These are phyloP conservation scores for Danaus melanippus DNA, from an alignment of 1,140 invertebrate species.

Conservation along the genomic window DNA sequence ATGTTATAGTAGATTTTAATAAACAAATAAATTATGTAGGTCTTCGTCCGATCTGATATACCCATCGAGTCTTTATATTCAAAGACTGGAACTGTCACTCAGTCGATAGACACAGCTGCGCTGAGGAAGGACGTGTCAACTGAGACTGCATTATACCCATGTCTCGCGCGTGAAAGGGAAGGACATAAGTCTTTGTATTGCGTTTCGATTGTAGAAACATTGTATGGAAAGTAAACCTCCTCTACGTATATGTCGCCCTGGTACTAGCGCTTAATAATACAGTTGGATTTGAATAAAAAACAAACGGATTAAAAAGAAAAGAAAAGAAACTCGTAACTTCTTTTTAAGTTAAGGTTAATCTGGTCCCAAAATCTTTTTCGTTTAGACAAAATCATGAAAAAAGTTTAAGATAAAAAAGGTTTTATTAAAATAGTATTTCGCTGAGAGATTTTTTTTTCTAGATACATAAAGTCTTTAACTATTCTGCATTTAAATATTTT, in stretches of 20 bases:
- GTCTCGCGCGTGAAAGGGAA: slow-evolving; percentile 46
- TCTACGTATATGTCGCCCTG: slow-evolving; percentile 32
- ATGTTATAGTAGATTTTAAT: no score
- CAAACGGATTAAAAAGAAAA: slow-evolving; percentile 1
- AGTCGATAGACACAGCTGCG: slow-evolving; percentile 44
- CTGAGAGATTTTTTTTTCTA: no score
- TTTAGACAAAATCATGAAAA: no score
- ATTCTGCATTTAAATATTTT: no score
- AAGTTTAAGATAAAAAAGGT: no score
- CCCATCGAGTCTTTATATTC: slow-evolving; percentile 7
- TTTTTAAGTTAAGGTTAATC: no score
- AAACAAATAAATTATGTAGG: no score
- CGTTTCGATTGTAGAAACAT: slow-evolving; percentile 51
- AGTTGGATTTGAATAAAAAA: no score
- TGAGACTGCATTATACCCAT: slow-evolving; percentile 50
- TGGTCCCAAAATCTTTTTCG: no score
- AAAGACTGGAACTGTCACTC: slow-evolving; percentile 15
- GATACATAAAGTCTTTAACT: no score
- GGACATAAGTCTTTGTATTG: slow-evolving; percentile 54
- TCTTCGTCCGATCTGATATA: no score
- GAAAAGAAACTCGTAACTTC: neutral
- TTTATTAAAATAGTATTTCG: no score
- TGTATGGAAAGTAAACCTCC: slow-evolving; percentile 51
- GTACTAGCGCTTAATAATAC: slow-evolving; percentile 5
- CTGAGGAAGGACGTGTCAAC: slow-evolving; percentile 56